Base-by-base conservation (phyloP, 2,888 invertebrate species). In the Theristus sp. region DNA sequence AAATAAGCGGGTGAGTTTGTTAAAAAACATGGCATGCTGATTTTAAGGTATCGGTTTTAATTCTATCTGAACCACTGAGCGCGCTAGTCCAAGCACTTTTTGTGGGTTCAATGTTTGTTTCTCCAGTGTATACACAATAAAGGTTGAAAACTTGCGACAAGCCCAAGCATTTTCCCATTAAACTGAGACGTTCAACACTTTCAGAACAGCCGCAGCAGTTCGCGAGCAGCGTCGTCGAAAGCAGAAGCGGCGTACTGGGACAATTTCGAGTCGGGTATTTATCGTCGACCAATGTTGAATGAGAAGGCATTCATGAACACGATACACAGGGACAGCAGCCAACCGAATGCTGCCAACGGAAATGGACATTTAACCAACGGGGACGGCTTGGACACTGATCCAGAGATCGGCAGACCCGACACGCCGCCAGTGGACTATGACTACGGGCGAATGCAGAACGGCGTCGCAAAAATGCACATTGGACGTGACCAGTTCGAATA, bases 251-350 rank as follows among this genome's bases (percentile, higher is more conserved):
- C 22, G 17, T 52, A 52, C 17, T 66, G 67, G 66, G 66, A 67
- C 55, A 63, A 65, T 46, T 71, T 69, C 63, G 71, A 73, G 60
- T 65, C 68, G 1, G 68, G 69, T n/a, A 68, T 71, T 59, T 70
- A 70, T 62, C 62, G 68, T 20, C 20, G 29, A 31, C 60, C 52
- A 24, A 27, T 61, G 24, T 28, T 62, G 38, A 60, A 62, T 31
- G 62, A 62, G 28, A 56, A 57, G 52, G 62, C 62, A 2, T 62
- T 62, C 54, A 31, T 31, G 28, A 25, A 29, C 57, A 27, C 57
- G 17, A 57, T 57, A 22, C 31, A 57, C 6, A 3, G 38, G 10
- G 57, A 57, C 22, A 29, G 28, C n/a, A 22, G 38, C 57, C 2
- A 24, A 10, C 20, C 13, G 38, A 29, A 57, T 20, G 38, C 6